Conservation (phyloP, 64 coral and sea anemone species). For the Acropora tenuis region DNA sequence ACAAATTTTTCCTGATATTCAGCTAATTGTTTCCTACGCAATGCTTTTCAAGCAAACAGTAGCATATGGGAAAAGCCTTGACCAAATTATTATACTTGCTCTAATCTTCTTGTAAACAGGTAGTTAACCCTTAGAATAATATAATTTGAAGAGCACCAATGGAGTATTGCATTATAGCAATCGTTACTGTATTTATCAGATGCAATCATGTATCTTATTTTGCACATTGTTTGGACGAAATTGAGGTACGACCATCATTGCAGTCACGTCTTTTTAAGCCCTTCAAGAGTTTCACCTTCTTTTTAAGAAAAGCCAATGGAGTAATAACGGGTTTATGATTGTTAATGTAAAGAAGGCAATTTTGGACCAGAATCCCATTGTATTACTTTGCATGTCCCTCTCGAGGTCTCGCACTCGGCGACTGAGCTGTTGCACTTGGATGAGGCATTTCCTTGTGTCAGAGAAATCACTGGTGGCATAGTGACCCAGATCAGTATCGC, state of each 20-base stretch:
- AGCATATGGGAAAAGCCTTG: too few species aligned
- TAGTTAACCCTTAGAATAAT: too few species aligned
- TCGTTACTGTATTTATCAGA: too few species aligned
- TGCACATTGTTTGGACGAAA: too few species aligned
- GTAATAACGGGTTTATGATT: constrained; percentile 78
- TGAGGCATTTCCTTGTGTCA: constrained; percentile 70
- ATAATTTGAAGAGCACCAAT: too few species aligned
- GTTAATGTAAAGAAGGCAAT: constrained; percentile 81
- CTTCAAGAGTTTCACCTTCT: constrained; percentile 45
- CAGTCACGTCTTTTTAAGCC: neutral
- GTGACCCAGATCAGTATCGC: constrained; percentile 68
- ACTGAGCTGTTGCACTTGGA: constrained; percentile 62
- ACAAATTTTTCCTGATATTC: too few species aligned
- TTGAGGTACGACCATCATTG: neutral
- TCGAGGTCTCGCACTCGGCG: constrained; percentile 58
- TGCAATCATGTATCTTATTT: too few species aligned
- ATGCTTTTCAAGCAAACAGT: too few species aligned
- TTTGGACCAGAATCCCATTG: constrained; percentile 86
- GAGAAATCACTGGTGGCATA: constrained; percentile 49
- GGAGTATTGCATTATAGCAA: too few species aligned
- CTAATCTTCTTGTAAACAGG: too few species aligned
- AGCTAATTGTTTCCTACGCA: too few species aligned
- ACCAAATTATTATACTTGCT: too few species aligned
- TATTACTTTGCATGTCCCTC: constrained; percentile 63
- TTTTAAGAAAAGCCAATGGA: constrained; percentile 86